phyloP scores from a whole-genome alignment of 2,113 vertebrate species.

The Sterna hirundo region DNA sequence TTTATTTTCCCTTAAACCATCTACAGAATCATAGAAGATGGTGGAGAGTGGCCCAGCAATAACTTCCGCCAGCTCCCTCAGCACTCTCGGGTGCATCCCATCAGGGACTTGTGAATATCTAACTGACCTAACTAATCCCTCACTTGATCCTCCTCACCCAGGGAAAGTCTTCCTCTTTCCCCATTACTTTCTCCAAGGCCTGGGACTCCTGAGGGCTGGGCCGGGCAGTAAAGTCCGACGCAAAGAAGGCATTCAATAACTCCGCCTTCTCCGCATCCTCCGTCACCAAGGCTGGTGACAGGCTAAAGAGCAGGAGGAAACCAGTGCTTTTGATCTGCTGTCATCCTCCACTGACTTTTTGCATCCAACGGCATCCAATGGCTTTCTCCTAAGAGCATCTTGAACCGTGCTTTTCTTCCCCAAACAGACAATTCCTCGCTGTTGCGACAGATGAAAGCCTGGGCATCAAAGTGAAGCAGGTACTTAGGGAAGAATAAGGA shows the following conservation, averaged over 20 bases:
- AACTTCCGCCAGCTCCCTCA: too few relatives aligned
- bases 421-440: not conserved
- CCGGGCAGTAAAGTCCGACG: too few relatives aligned
- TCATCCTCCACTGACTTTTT: accelerated
- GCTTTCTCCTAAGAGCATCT: not conserved
- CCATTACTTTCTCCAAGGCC: too few relatives aligned
- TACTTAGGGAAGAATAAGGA: not conserved
- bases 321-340: not conserved
- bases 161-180: too few relatives aligned
- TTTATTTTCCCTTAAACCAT: not conserved
- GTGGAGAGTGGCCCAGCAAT: too few relatives aligned
- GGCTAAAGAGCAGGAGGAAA: not conserved
- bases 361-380: not conserved
- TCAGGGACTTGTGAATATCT: too few relatives aligned
- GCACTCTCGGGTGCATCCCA: too few relatives aligned
- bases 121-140: too few relatives aligned
- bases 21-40: not conserved
- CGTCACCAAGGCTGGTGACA: not conserved
- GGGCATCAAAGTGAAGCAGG: not conserved
- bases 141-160: too few relatives aligned
- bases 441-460: not conserved
- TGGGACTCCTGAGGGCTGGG: too few relatives aligned
- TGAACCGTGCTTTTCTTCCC: not conserved
- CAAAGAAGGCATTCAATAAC: too few relatives aligned
- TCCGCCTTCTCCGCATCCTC: too few relatives aligned